phyloP scores from a whole-genome alignment of 2,797 vertebrate species.

The Hypotaenidia okinawae region DNA sequence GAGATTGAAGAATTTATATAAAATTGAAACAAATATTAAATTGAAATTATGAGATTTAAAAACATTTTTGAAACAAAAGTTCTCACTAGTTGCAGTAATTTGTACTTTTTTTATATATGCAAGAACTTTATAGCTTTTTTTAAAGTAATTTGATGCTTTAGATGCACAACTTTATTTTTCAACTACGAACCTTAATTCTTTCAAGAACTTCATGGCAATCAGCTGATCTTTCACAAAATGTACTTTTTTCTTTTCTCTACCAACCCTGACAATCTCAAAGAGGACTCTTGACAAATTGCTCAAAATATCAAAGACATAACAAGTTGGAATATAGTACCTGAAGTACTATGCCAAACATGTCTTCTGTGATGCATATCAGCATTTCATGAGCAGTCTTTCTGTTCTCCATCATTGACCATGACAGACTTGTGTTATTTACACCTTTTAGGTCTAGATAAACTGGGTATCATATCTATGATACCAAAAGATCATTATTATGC shows the following conservation, averaged over 20 bases:
- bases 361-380: neutral
- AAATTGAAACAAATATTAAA: neutral
- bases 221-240: neutral
- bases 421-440: neutral
- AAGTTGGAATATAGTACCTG: neutral
- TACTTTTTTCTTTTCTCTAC: neutral
- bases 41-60: conserved; percentile 1
- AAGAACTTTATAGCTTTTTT: neutral
- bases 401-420: rapidly evolving
- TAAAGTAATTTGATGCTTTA: neutral
- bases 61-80: neutral
- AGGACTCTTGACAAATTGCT: neutral
- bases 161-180: neutral
- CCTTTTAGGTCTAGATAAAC: neutral
- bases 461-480: rapidly evolving
- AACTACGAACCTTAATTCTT: neutral
- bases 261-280: neutral
- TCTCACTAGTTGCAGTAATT: neutral
- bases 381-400: neutral
- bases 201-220: neutral
- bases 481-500: neutral
- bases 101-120: neutral
- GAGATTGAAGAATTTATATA: neutral
- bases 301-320: neutral
- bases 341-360: neutral